Base-by-base conservation (phyloP, 2,888 invertebrate genomes). In the Junonia oenone region DNA sequence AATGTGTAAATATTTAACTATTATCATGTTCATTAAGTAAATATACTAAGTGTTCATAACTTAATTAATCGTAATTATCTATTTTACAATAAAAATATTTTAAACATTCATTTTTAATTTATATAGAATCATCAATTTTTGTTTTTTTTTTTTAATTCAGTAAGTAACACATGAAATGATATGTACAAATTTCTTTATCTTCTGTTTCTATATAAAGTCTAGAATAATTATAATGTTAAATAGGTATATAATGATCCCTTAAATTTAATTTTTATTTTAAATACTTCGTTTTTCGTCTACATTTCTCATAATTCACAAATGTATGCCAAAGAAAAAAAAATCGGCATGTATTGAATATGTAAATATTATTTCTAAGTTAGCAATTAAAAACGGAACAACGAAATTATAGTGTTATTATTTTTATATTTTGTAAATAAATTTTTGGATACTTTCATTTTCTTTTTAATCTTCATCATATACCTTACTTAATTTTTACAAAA, bases 361-460 rank as follows among this genome's bases (percentile, higher is more conserved):
- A 62, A 45, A 59, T 64, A 63, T n/a, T 6, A 9, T 22, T 8
- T 50, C 33, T 57, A 43, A 37, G 48, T 58, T 56, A 53, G 27
- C 19, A 45, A 11, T 19, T 19, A 19, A 19, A 5, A 47, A 51
- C 15, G 2, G 26, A 54, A 62, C 63, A 64, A 60, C 61, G 63
- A 59, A 62, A 56, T 50, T 13, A 46, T 47, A 60, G 13, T 48
- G 29, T 49, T 27, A 2, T 55, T 51, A 46, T 17, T 29, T 51
- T 58, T 63, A 60, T 63, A 51, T 63, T 63, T 53, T 73, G 69
- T 72, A 70, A 66, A 70, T 68, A 67, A 54, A 60, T 60, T 65
- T 47, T 56, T 17, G 19, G 17, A 40, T 6, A 38, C 5, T 40
- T 19, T 40, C 2, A 11, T n/a, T 40, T 19, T 40, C 4, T 19